phyloP scores from a whole-genome alignment of 2,113 vertebrate genomes.

The Siphamia tubifer region DNA sequence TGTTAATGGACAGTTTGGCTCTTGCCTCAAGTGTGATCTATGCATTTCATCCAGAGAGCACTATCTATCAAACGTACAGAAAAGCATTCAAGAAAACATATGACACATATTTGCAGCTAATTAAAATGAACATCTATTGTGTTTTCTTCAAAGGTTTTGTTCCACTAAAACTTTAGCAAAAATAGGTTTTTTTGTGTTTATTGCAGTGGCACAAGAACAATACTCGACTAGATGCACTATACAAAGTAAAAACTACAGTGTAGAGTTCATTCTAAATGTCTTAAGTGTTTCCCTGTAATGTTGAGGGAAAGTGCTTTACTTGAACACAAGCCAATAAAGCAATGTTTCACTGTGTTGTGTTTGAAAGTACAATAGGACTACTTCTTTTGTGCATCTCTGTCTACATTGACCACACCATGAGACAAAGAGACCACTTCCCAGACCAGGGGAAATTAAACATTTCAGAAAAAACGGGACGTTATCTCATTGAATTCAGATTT shows the following conservation, averaged over 20 bases:
- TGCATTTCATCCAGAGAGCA: slow-evolving; percentile 13
- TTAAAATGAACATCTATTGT: background rate
- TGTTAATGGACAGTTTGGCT: background rate
- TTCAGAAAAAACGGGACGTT: background rate
- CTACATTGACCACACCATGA: slow-evolving; percentile 1
- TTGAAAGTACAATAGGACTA: background rate
- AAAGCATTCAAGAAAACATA: background rate
- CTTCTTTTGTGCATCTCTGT: slow-evolving; percentile 2
- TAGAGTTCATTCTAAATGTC: slow-evolving; percentile 1
- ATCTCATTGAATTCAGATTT: background rate
- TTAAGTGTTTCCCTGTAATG: background rate
- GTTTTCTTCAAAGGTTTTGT: background rate
- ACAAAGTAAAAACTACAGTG: slow-evolving; percentile 5
- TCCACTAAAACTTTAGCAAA: slow-evolving; percentile 1
- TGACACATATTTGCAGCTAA: background rate
- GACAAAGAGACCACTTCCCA: slow-evolving; percentile 2
- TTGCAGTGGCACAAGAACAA: background rate
- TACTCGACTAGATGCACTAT: slow-evolving; percentile 15
- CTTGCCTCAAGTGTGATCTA: slow-evolving; percentile 2
- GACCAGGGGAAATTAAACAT: background rate
- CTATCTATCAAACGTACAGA: background rate
- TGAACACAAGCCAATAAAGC: background rate
- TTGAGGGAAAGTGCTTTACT: slow-evolving; percentile 7
- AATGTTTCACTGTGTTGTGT: background rate
- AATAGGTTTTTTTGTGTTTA: background rate